phyloP scores from a whole-genome alignment of 2,113 vertebrate genomes.

The Leuciscus idus region DNA sequence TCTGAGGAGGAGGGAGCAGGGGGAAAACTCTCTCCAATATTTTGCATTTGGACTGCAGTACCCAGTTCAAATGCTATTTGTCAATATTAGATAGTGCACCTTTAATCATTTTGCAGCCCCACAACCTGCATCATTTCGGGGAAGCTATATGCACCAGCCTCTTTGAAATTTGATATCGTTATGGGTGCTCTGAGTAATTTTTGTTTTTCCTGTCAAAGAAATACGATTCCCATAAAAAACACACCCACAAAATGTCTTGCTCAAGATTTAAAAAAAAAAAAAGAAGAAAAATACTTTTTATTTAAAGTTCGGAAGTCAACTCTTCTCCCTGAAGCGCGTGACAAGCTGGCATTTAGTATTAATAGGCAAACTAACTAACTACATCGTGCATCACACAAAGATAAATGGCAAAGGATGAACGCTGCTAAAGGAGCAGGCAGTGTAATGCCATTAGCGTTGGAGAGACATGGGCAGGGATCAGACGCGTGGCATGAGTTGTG shows the following conservation, averaged over 20 bases:
- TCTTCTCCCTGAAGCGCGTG: not conserved
- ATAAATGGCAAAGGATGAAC: slow-evolving; percentile 42
- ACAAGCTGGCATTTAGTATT: slow-evolving; percentile 35
- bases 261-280: slow-evolving; percentile 3
- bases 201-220: not conserved
- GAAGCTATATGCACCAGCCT: not conserved
- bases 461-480: slow-evolving; percentile 53
- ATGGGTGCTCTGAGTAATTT: not conserved
- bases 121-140: not conserved
- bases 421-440: slow-evolving; percentile 22
- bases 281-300: slow-evolving; percentile 1
- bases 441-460: slow-evolving; percentile 53
- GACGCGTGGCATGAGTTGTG: slow-evolving; percentile 55
- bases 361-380: slow-evolving; percentile 9
- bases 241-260: not conserved
- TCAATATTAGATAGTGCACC: too few species aligned
- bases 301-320: slow-evolving; percentile 16
- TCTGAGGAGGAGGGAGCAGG: too few species aligned
- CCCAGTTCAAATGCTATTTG: too few species aligned
- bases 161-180: not conserved
- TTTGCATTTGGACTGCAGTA: too few species aligned
- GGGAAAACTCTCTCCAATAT: too few species aligned
- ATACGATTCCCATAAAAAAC: not conserved
- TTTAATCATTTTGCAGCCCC: not conserved
- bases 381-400: slow-evolving; percentile 27